phyloP scores from a whole-genome alignment of 1,140 invertebrate species.

The Caenorhabditis latens region DNA sequence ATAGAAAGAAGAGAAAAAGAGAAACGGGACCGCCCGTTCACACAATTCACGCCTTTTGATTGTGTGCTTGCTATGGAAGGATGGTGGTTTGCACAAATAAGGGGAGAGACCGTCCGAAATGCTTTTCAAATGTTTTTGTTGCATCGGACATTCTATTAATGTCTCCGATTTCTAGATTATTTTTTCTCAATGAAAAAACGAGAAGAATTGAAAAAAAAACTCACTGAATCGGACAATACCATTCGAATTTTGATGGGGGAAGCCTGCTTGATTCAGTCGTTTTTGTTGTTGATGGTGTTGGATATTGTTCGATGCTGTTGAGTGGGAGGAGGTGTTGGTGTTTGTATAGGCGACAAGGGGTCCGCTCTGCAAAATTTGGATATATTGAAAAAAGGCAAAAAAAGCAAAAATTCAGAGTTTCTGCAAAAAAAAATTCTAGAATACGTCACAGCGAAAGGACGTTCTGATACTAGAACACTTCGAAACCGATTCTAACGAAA shows the following conservation, averaged over 20 bases:
- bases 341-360: slow-evolving; percentile 27
- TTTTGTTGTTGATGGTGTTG: slow-evolving; percentile 28
- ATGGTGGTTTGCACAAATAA: not conserved
- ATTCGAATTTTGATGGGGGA: slow-evolving; percentile 27
- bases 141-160: not conserved
- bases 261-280: slow-evolving; percentile 14
- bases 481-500: no score
- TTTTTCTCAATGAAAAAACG: not conserved
- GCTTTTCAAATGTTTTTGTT: slow-evolving; percentile 39
- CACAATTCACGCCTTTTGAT: slow-evolving; percentile 49
- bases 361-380: slow-evolving; percentile 49
- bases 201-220: not conserved
- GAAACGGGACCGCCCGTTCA: not conserved
- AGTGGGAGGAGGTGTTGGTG: not conserved
- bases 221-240: slow-evolving; percentile 16
- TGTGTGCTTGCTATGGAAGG: slow-evolving; percentile 13
- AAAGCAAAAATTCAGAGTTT: not conserved
- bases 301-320: not conserved
- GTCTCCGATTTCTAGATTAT: not conserved
- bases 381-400: no score
- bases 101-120: not conserved
- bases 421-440: not conserved
- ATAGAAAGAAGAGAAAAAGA: not conserved
- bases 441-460: no score
- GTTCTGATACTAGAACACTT: no score